Percentiles rank a stretch among this genome's conserved stretches.
Conservation (phyloP, 2,797 vertebrate genomes). For the Tapirus indicus region DNA sequence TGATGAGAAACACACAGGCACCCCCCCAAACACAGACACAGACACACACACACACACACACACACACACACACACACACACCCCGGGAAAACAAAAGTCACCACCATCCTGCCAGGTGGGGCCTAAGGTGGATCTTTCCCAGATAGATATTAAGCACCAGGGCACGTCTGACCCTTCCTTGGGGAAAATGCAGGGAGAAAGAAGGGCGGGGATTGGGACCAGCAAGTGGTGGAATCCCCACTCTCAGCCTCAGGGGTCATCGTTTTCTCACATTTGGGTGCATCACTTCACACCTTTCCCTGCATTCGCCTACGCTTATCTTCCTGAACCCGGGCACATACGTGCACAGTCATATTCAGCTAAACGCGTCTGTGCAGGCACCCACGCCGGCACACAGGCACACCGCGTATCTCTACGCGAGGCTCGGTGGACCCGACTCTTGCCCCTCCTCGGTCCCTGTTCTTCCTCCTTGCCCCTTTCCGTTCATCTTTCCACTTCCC, state of each 20-base stretch:
- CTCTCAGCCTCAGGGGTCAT: background rate
- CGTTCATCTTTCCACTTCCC: background rate
- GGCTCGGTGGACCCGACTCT: rapidly evolving
- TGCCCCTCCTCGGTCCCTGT: background rate
- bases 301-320: background rate
- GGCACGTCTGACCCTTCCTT: background rate
- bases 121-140: too few relatives aligned
- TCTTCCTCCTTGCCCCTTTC: background rate
- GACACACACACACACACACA: too few relatives aligned
- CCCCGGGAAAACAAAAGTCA: too few relatives aligned
- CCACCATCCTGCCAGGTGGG: too few relatives aligned
- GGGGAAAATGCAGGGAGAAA: background rate
- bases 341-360: background rate
- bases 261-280: too few relatives aligned
- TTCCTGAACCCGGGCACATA: background rate
- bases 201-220: background rate
- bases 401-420: background rate
- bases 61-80: too few relatives aligned
- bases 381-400: background rate
- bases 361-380: rapidly evolving
- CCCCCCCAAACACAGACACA: too few relatives aligned
- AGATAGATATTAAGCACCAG: background rate
- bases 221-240: background rate
- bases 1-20: too few relatives aligned
- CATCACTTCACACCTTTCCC: background rate